Percentiles rank a stretch among this genome's conserved stretches.
Conservation (phyloP, 2,888 invertebrate species). For the Drosophila rubida region DNA sequence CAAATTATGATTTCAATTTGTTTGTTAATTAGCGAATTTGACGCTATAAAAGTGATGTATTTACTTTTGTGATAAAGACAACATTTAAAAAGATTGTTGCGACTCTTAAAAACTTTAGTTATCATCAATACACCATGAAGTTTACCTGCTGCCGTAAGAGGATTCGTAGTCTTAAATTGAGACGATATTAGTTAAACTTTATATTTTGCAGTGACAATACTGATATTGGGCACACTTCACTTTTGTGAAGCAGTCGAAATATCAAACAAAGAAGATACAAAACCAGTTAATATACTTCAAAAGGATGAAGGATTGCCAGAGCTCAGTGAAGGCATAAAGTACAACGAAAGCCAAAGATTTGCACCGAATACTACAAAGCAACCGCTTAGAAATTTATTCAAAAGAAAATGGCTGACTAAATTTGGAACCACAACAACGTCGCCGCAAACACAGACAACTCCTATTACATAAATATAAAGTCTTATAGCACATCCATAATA, state of each 20-base stretch:
- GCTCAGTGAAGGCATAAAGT: neutral
- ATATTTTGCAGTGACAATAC: neutral
- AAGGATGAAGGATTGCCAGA: neutral
- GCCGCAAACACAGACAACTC: neutral
- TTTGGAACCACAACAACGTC: neutral
- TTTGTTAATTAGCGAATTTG: neutral
- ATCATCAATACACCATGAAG: neutral
- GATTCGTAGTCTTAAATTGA: neutral
- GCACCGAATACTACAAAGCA: neutral
- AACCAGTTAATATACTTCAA: neutral
- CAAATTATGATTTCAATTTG: neutral
- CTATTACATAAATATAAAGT: neutral
- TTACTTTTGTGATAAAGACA: neutral
- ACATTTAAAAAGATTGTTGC: neutral
- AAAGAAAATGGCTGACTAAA: neutral
- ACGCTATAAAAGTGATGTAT: neutral
- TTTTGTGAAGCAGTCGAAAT: neutral
- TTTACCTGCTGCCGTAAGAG: neutral
- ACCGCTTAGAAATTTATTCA: neutral
- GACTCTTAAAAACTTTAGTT: neutral
- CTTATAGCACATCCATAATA: too few species aligned
- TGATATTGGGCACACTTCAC: neutral
- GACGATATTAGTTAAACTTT: neutral
- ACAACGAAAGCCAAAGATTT: neutral
- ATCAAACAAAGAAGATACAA: neutral